Conservation (phyloP, 2,888 invertebrate genomes). For the Cataglyphis livida region DNA sequence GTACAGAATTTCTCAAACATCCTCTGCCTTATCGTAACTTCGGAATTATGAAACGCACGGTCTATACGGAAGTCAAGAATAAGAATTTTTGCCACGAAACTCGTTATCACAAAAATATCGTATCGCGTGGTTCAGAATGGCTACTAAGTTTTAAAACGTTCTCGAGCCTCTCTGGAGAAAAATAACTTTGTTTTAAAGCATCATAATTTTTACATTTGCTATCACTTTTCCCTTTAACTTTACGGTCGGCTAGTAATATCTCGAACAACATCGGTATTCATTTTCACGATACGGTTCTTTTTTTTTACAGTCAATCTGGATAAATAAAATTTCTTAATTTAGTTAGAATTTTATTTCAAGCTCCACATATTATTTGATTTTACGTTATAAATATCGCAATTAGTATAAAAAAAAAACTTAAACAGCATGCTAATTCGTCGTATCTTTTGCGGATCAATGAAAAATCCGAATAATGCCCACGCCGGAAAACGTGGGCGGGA, state of each 20-base stretch:
- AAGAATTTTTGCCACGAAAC: slow-evolving; percentile 24
- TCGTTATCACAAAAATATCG: slow-evolving; percentile 31
- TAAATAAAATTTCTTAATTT: slow-evolving; percentile 23
- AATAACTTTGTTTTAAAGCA: slow-evolving; percentile 41
- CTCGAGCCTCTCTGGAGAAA: slow-evolving; percentile 13
- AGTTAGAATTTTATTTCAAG: neutral
- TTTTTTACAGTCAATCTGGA: neutral
- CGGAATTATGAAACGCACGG: slow-evolving; percentile 30
- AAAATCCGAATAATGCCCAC: slow-evolving; percentile 49
- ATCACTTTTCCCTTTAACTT: slow-evolving; percentile 12
- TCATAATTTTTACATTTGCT: slow-evolving; percentile 46
- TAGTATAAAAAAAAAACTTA: slow-evolving; percentile 1
- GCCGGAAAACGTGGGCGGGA: slow-evolving; percentile 40
- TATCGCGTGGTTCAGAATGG: slow-evolving; percentile 43
- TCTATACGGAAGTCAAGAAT: slow-evolving; percentile 16
- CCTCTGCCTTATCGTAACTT: slow-evolving; percentile 30
- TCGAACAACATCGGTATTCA: slow-evolving; percentile 4
- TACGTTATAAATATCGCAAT: slow-evolving; percentile 15
- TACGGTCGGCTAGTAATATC: slow-evolving; percentile 24
- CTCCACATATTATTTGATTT: neutral
- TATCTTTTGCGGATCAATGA: slow-evolving; percentile 56
- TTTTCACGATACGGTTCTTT: neutral
- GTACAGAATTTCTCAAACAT: slow-evolving; percentile 37
- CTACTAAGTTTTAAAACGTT: slow-evolving; percentile 28
- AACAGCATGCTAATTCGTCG: slow-evolving; percentile 37